phyloP scores from a whole-genome alignment of 2,113 vertebrate species.

The Ceyx cyanopectus region DNA sequence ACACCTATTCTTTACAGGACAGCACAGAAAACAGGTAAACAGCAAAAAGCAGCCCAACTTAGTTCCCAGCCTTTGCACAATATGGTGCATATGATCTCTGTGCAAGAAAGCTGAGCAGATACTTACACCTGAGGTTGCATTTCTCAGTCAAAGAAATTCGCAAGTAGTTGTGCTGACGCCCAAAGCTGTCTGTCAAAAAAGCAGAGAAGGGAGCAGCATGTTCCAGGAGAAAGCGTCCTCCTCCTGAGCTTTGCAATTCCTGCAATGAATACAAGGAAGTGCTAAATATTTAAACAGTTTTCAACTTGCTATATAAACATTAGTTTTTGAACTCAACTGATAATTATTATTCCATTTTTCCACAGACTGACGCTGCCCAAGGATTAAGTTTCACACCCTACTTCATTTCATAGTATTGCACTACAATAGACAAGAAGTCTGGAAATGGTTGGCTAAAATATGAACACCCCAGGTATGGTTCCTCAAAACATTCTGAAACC shows the following conservation, averaged over 20 bases:
- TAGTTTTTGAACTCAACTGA: background rate
- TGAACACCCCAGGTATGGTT: background rate
- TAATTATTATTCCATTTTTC: background rate
- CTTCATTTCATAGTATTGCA: background rate
- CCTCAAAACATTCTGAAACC: background rate
- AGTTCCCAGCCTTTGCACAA: background rate
- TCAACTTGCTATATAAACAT: background rate
- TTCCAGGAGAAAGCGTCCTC: conserved; percentile 68
- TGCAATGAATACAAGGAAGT: conserved; percentile 31
- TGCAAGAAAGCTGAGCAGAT: background rate
- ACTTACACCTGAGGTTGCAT: conserved; percentile 97
- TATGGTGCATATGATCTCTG: background rate
- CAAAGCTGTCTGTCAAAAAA: conserved; percentile 91
- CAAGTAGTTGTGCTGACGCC: conserved; percentile 92
- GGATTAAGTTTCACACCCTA: background rate
- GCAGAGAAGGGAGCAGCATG: conserved; percentile 84
- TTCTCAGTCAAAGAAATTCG: conserved; percentile 96
- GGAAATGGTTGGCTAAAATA: background rate
- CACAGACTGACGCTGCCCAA: background rate
- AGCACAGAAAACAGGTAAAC: background rate
- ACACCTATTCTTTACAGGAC: background rate
- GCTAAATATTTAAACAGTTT: background rate
- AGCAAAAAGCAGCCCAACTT: background rate
- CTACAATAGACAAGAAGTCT: background rate
- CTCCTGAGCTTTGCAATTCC: conserved; percentile 62